phyloP scores from a whole-genome alignment of 1,140 invertebrate genomes.

The Danaus plexippus region DNA sequence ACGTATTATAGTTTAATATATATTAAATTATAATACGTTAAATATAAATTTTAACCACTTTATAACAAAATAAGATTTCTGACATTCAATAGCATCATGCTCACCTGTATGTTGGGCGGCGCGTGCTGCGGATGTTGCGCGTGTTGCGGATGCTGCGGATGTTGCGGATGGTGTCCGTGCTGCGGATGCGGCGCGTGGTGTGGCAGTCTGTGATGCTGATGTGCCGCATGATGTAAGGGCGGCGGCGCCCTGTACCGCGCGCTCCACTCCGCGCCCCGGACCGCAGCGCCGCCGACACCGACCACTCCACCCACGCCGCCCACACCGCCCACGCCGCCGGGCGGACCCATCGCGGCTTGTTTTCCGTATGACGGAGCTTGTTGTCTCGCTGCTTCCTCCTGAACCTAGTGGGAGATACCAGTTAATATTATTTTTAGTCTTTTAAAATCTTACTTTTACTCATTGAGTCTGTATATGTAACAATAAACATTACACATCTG shows the following conservation, averaged over 20 bases:
- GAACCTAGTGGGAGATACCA: constrained; percentile 76
- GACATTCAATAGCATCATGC: not conserved
- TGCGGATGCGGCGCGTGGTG: constrained; percentile 62
- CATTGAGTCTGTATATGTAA: constrained; percentile 25
- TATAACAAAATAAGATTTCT: not conserved
- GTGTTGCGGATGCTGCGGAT: constrained; percentile 46
- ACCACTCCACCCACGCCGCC: constrained; percentile 42
- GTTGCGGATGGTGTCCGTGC: constrained; percentile 30
- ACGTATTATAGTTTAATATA: too few relatives aligned
- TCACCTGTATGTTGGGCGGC: constrained; percentile 14
- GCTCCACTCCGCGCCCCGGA: constrained; percentile 39
- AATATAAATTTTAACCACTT: too few relatives aligned
- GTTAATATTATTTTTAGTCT: constrained; percentile 61
- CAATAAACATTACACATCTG: too few relatives aligned
- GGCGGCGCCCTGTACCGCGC: constrained; percentile 57
- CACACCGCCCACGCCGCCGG: constrained; percentile 39
- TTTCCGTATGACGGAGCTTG: constrained; percentile 82
- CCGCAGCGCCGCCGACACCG: constrained; percentile 25
- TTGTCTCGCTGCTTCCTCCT: constrained; percentile 89
- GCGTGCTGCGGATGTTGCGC: constrained; percentile 65
- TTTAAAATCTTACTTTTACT: too few relatives aligned
- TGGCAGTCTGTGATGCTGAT: constrained; percentile 41
- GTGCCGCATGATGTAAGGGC: constrained; percentile 43
- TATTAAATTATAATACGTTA: too few relatives aligned
- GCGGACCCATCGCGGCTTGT: constrained; percentile 65